Evolutionary conservation across 2,797 vertebrate genomes (phyloP).

Genomic region (Cephalopachus bancanus): DNA sequence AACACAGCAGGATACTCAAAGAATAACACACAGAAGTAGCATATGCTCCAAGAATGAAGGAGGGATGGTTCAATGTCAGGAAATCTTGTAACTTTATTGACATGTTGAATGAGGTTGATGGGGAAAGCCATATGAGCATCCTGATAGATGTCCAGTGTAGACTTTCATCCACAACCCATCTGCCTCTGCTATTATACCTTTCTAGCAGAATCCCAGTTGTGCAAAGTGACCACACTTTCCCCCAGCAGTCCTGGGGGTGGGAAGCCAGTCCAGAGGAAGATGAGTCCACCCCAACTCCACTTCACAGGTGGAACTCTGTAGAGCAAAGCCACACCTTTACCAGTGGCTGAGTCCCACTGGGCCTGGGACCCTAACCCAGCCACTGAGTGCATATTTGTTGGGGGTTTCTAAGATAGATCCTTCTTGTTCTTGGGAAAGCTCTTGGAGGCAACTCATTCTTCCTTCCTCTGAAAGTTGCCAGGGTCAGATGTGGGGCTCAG

Average conservation of each 20-base stretch:
- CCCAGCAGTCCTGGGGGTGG: not conserved
- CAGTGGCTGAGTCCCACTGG: rapidly evolving
- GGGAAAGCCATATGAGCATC: not conserved
- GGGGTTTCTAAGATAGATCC: not conserved
- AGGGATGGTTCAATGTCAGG: rapidly evolving
- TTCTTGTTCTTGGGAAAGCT: not conserved
- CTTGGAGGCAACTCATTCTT: not conserved
- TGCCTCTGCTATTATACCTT: not conserved
- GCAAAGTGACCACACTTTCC: not conserved
- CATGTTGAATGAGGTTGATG: rapidly evolving
- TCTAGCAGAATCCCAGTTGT: not conserved
- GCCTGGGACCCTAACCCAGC: not conserved
- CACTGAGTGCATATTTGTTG: rapidly evolving
- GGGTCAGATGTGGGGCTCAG: not conserved
- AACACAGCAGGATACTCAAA: not conserved
- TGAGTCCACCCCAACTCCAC: not conserved
- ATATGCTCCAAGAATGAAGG: not conserved
- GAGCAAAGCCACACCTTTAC: not conserved
- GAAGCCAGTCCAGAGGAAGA: not conserved
- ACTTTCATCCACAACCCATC: not conserved
- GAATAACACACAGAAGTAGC: not conserved
- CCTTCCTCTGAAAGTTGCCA: not conserved
- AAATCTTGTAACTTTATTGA: rapidly evolving
- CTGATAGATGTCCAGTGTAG: rapidly evolving
- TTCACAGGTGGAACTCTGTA: rapidly evolving